Conservation (phyloP, 2,113 vertebrate genomes). For the Antigone vipio region DNA sequence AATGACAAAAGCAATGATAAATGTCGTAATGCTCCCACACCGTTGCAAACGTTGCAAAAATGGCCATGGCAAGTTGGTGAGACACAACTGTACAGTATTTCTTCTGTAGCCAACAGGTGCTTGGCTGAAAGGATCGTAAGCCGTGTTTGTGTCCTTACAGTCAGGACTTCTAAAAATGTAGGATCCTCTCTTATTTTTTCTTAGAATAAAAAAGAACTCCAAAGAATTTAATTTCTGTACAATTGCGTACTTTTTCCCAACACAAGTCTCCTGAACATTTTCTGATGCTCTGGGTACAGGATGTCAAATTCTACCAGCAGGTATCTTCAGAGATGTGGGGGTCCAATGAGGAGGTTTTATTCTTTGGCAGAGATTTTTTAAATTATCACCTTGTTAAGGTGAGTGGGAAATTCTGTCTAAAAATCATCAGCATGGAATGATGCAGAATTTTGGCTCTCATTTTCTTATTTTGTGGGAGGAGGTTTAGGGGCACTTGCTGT, state of each 20-base stretch:
- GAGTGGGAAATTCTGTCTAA: conserved; percentile 34
- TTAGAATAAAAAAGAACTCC: background rate
- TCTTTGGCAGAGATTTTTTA: background rate
- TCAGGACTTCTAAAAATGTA: background rate
- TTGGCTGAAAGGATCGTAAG: background rate
- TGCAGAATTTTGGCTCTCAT: background rate
- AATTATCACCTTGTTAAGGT: conserved; percentile 3
- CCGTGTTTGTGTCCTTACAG: background rate
- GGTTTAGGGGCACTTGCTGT: background rate
- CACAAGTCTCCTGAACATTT: background rate
- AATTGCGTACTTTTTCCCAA: background rate
- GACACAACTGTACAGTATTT: background rate
- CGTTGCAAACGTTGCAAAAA: background rate
- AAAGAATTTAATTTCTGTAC: background rate
- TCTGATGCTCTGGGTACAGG: background rate
- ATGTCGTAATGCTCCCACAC: background rate
- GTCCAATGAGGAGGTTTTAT: background rate
- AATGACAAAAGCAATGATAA: background rate
- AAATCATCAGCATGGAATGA: background rate
- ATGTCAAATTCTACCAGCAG: background rate
- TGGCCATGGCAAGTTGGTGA: background rate
- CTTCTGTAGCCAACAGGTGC: background rate
- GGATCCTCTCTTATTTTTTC: background rate
- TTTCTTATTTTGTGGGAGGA: background rate
- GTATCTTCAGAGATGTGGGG: background rate